Conservation (phyloP, 2,888 invertebrate genomes). For the Brassicogethes aeneus region DNA sequence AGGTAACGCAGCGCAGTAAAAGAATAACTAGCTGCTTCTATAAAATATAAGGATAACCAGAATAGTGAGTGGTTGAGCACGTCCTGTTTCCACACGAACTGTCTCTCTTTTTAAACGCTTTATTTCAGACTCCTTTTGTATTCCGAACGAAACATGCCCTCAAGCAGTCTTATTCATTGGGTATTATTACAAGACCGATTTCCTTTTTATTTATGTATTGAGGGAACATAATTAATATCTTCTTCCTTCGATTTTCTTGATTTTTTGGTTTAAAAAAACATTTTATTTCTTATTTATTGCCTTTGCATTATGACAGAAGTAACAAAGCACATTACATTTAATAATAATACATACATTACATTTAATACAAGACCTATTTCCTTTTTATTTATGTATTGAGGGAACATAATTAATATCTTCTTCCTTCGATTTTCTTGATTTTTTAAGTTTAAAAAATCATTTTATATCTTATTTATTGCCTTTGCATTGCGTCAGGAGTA, state of each 20-base stretch:
- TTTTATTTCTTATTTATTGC: background rate
- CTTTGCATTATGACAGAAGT: too few species aligned
- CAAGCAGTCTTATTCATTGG: slow-evolving; percentile 14
- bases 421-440: too few species aligned
- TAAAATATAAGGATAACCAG: slow-evolving; percentile 20
- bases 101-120: slow-evolving; percentile 22
- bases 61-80: slow-evolving; percentile 22
- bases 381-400: slow-evolving; percentile 10
- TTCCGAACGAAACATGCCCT: slow-evolving; percentile 20
- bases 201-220: slow-evolving; percentile 10
- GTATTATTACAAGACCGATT: slow-evolving; percentile 20
- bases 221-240: slow-evolving; percentile 11
- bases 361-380: slow-evolving; percentile 19
- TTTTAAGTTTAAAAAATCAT: too few species aligned
- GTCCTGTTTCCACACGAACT: slow-evolving; percentile 26
- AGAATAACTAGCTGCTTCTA: slow-evolving; percentile 11
- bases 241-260: slow-evolving; percentile 8
- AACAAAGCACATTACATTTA: too few species aligned
- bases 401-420: slow-evolving; percentile 11
- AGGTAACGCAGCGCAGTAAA: background rate
- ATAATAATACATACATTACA: too few species aligned
- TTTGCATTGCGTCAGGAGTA: too few species aligned
- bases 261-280: too few species aligned
- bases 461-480: background rate
- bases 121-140: slow-evolving; percentile 21